These are phyloP conservation scores for Chloebia gouldiae DNA, from an alignment of 2,113 vertebrate species.

Conservation along the genomic window DNA sequence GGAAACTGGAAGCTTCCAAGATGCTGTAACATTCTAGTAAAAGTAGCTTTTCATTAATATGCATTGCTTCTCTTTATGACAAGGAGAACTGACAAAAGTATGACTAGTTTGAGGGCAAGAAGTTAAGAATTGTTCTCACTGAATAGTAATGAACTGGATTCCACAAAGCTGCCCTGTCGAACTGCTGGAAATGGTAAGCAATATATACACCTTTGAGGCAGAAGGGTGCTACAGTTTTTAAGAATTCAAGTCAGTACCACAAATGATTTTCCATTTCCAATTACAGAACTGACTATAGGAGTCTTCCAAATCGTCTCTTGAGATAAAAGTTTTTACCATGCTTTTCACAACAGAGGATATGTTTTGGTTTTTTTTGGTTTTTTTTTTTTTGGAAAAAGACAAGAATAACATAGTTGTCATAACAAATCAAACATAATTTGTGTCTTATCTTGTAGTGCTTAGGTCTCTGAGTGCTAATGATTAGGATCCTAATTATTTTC, in stretches of 20 bases:
- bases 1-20: not conserved
- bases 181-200: not conserved
- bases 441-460: fast-evolving
- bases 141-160: not conserved
- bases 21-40: not conserved
- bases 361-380: no score
- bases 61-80: not conserved
- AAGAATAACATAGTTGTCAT: not conserved
- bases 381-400: not conserved
- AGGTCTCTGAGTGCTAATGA: not conserved
- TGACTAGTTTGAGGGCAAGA: conserved; percentile 12
- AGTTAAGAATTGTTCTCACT: not conserved
- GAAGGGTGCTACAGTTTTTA: not conserved
- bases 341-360: not conserved
- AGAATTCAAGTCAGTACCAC: not conserved
- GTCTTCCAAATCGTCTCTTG: not conserved
- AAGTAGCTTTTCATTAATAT: not conserved
- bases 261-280: not conserved
- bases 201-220: not conserved
- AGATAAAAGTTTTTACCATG: not conserved
- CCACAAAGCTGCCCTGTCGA: not conserved
- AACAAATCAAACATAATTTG: not conserved
- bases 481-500: not conserved
- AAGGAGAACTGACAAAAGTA: conserved; percentile 12
- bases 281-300: not conserved